These are phyloP conservation scores for Corydoras maculifer DNA, from an alignment of 2,113 vertebrate genomes.

Conservation along the genomic window DNA sequence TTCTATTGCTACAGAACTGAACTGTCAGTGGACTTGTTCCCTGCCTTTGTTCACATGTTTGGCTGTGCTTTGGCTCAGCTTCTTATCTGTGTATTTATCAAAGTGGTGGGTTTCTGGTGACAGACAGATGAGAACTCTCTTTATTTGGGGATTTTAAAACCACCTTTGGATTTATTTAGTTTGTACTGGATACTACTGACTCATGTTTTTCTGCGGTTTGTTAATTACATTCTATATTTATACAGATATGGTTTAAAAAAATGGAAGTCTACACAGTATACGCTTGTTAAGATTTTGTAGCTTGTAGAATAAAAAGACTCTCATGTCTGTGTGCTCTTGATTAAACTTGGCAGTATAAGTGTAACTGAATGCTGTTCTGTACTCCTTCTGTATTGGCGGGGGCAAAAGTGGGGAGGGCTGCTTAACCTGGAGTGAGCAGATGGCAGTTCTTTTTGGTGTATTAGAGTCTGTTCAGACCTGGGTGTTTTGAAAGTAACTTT, in stretches of 20 bases:
- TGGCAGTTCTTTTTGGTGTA: conserved; percentile 5
- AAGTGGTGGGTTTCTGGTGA: conserved; percentile 35
- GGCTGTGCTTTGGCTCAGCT: conserved; percentile 16
- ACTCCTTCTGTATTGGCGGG: conserved; percentile 15
- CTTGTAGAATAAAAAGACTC: background rate
- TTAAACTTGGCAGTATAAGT: conserved; percentile 16
- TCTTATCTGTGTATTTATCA: conserved; percentile 40
- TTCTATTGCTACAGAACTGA: conserved; percentile 12
- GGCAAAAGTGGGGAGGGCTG: conserved; percentile 22
- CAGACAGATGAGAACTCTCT: conserved; percentile 35
- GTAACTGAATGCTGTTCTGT: conserved; percentile 25
- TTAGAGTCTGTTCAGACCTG: background rate
- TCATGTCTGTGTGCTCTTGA: background rate
- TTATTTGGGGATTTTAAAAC: conserved; percentile 14
- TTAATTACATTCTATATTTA: too few species aligned
- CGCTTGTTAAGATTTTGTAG: too few species aligned
- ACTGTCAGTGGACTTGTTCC: conserved; percentile 24
- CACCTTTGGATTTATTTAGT: background rate
- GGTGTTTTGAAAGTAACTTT: too few species aligned
- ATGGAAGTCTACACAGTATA: too few species aligned
- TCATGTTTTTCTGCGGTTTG: too few species aligned
- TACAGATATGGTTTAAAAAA: too few species aligned
- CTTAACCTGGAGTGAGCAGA: conserved; percentile 35
- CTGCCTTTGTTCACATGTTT: conserved; percentile 33
- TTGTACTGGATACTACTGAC: conserved; percentile 22